Evolutionary conservation across 2,888 invertebrate species (phyloP).

Genomic region (Chrysolina americana): DNA sequence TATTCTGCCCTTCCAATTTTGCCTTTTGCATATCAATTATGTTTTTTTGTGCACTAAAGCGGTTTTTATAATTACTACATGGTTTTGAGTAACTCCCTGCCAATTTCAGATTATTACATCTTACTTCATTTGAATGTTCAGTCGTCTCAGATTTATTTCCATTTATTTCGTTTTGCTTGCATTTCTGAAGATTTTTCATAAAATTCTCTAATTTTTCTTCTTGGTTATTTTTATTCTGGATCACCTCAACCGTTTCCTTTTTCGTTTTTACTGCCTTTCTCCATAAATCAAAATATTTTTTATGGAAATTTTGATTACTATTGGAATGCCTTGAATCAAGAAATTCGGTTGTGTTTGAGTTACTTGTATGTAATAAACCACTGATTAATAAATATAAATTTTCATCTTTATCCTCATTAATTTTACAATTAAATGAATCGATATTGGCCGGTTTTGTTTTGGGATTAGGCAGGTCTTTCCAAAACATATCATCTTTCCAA

Average conservation of each 20-base stretch:
- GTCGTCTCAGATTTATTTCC: conserved; percentile 1
- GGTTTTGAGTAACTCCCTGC: conserved; percentile 19
- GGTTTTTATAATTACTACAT: conserved; percentile 54
- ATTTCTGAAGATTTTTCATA: conserved; percentile 56
- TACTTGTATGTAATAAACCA: conserved; percentile 16
- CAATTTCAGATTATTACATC: not conserved
- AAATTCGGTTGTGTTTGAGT: not conserved
- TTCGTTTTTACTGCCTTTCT: conserved; percentile 44
- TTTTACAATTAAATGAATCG: conserved; percentile 2
- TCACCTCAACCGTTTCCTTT: conserved; percentile 44
- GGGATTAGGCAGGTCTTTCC: conserved; percentile 48
- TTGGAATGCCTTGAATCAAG: not conserved
- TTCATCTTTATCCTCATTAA: conserved; percentile 10
- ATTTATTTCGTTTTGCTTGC: conserved; percentile 43
- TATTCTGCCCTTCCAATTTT: conserved; percentile 80
- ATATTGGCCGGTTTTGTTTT: conserved; percentile 26
- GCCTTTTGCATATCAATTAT: conserved; percentile 81
- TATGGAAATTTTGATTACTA: not conserved
- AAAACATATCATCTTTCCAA: conserved; percentile 44
- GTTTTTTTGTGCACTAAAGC: conserved; percentile 80
- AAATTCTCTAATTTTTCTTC: conserved; percentile 60
- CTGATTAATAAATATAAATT: conserved; percentile 25
- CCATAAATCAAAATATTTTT: conserved; percentile 57
- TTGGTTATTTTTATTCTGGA: conserved; percentile 45
- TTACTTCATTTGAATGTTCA: not conserved